Base-by-base conservation (phyloP, 2,797 vertebrate genomes). In the Cygnus olor region DNA sequence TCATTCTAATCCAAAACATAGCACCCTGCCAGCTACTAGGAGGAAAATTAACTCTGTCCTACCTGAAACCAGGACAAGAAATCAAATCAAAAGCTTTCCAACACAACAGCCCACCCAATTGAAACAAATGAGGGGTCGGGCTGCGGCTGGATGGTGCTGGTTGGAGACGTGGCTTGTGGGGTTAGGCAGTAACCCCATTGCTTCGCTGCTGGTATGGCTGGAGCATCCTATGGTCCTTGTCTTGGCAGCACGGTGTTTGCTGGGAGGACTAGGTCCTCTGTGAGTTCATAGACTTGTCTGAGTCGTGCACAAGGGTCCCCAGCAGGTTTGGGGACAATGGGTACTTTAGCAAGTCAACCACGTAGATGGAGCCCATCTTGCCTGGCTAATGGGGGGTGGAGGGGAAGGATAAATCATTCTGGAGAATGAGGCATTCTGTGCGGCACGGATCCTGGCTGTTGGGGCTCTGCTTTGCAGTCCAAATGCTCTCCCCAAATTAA, bases 11-110 rank as follows among this genome's bases (percentile, higher is more conserved):
- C n/a, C n/a, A n/a, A n/a, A n/a, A n/a, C n/a, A n/a, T n/a, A n/a
- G n/a, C n/a, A n/a, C n/a, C n/a, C n/a, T n/a, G n/a, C n/a, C n/a
- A n/a, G n/a, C n/a, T n/a, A n/a, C n/a, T n/a, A n/a, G n/a, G n/a
- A n/a, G n/a, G n/a, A n/a, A n/a, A n/a, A n/a, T n/a, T n/a, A n/a
- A n/a, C n/a, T n/a, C n/a, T n/a, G n/a, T n/a, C n/a, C n/a, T n/a
- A n/a, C n/a, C n/a, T n/a, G n/a, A n/a, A n/a, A n/a, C n/a, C n/a
- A n/a, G n/a, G n/a, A n/a, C n/a, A n/a, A n/a, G n/a, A 97, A 98
- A 97, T 92, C 68, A 89, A 97, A 97, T 94, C 95, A 72, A 81
- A 97, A 94, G 95, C 69, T 94, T 98, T 97, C 77, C 86, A 95
- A 97, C 87, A 97, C 95, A 96, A 91, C 93, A 81, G 89, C 93